phyloP scores from a whole-genome alignment of 2,113 vertebrate genomes.

The Antigone vipio region DNA sequence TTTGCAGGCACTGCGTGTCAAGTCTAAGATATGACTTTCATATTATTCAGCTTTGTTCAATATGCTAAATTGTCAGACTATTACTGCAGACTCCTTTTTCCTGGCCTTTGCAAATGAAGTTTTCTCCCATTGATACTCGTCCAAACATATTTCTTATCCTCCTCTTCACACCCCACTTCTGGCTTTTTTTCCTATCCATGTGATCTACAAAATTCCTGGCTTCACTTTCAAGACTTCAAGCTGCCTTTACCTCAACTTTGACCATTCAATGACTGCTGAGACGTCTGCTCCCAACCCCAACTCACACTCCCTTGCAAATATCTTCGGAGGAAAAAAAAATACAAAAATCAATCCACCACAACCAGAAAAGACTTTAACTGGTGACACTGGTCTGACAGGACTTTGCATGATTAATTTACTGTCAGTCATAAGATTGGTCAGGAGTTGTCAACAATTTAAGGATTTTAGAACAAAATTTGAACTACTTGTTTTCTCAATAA shows the following conservation, averaged over 20 bases:
- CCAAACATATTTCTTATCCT: background rate
- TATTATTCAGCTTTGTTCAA: background rate
- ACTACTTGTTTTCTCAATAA: background rate
- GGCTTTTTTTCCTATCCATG: background rate
- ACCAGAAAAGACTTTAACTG: background rate
- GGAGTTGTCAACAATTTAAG: background rate
- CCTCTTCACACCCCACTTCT: background rate
- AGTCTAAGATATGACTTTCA: background rate
- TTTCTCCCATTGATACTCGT: background rate
- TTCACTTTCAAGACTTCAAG: background rate
- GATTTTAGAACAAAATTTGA: background rate
- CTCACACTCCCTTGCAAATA: background rate
- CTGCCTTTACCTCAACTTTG: background rate
- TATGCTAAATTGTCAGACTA: background rate
- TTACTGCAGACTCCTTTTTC: background rate
- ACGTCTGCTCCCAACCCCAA: background rate
- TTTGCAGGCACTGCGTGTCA: background rate
- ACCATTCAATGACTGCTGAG: background rate
- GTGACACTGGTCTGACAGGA: background rate
- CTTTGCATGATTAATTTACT: background rate
- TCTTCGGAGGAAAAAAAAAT: background rate
- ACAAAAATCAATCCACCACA: background rate
- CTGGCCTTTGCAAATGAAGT: background rate
- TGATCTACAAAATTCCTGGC: background rate
- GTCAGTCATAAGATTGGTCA: background rate